A percentile compares a stretch with the other conserved stretches of the same genome.
Conservation (phyloP, 2,888 invertebrate genomes). For the Acrocera orbiculus region DNA sequence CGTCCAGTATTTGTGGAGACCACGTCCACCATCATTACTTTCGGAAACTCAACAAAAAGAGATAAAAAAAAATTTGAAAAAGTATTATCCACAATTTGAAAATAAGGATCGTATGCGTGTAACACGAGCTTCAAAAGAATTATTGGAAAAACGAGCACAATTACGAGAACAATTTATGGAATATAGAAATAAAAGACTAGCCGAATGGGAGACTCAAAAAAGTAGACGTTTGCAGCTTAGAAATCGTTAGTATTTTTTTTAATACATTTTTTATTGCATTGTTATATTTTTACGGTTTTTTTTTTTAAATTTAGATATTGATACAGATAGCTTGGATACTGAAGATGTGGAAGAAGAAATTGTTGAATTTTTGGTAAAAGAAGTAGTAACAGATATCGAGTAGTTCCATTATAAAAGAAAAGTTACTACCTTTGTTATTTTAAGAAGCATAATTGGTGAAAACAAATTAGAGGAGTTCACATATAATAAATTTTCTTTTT, state of each 20-base stretch:
- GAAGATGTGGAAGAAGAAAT: conserved; percentile 89
- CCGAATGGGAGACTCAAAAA: conserved; percentile 63
- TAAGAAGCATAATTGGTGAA: too few relatives aligned
- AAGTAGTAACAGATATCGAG: conserved; percentile 70
- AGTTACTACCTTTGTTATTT: too few relatives aligned
- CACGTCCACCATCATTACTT: conserved; percentile 75
- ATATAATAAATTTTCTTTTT: too few relatives aligned
- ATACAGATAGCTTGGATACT: conserved; percentile 82
- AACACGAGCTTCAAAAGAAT: conserved; percentile 85
- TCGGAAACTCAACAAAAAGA: conserved; percentile 76
- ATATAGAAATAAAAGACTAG: conserved; percentile 56
- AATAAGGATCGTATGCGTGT: conserved; percentile 86
- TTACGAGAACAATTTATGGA: conserved; percentile 74
- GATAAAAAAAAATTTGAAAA: conserved; percentile 93
- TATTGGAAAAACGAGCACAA: conserved; percentile 78
- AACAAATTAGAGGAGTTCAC: too few relatives aligned
- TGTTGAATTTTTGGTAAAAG: conserved; percentile 95
- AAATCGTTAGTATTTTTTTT: conserved; percentile 47
- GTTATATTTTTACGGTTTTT: conserved; percentile 2
- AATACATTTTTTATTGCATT: not conserved
- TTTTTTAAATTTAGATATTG: conserved; percentile 50
- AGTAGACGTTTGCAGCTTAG: conserved; percentile 66
- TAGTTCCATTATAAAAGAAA: conserved; percentile 35
- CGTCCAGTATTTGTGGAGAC: conserved; percentile 91
- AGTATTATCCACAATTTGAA: conserved; percentile 90